Evolutionary conservation across 2,797 vertebrate genomes (phyloP).

Genomic region (Onychomys leucogaster): DNA sequence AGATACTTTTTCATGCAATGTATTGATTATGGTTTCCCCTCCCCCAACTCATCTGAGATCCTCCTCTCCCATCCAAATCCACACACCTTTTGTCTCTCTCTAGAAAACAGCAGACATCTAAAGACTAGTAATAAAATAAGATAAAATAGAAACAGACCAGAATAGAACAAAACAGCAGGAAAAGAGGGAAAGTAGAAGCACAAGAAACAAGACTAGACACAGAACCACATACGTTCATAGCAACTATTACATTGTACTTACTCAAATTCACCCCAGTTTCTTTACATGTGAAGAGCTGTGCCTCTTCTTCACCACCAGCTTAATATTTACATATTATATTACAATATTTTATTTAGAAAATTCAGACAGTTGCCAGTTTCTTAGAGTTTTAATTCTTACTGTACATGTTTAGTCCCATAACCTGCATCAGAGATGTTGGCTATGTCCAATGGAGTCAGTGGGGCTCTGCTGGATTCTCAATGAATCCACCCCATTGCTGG

Average conservation of each 20-base stretch:
- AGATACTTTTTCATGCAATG: background rate
- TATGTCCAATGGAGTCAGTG: fast-evolving
- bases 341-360: constrained; percentile 1
- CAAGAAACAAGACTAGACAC: background rate
- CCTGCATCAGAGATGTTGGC: background rate
- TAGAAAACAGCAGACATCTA: background rate
- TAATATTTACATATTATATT: background rate
- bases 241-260: background rate
- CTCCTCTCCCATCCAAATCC: background rate
- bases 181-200: background rate
- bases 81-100: background rate
- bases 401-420: background rate
- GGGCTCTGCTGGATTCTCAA: background rate
- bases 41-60: too few relatives aligned
- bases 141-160: background rate
- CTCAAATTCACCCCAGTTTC: background rate
- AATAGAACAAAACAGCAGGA: background rate
- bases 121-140: background rate
- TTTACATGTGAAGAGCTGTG: background rate
- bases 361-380: background rate
- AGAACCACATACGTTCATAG: background rate
- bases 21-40: background rate
- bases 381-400: background rate
- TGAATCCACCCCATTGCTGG: fast-evolving
- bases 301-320: background rate